phyloP scores from a whole-genome alignment of 2,797 vertebrate species.

The Silurus lanzhouensis region DNA sequence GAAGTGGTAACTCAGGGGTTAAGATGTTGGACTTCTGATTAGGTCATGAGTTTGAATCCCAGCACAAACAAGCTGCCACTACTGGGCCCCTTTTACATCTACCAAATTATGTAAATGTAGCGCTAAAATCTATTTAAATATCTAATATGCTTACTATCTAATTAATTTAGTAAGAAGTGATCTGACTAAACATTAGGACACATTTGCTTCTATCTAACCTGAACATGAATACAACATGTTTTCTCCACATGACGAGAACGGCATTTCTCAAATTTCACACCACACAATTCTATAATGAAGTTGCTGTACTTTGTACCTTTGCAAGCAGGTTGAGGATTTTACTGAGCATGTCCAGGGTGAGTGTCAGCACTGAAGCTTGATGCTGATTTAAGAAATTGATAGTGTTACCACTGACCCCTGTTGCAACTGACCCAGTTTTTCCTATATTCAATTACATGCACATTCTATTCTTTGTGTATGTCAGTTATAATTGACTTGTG shows the following conservation, averaged over 20 bases:
- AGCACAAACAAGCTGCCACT: too few species aligned
- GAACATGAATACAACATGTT: neutral
- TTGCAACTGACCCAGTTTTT: neutral
- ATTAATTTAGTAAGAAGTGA: neutral
- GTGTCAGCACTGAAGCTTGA: neutral
- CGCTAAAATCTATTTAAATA: neutral
- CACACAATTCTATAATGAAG: neutral
- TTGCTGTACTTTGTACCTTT: neutral
- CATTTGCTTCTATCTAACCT: neutral
- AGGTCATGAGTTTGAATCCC: too few species aligned
- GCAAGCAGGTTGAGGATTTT: neutral
- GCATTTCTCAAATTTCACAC: neutral
- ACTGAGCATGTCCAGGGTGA: neutral
- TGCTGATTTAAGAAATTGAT: neutral
- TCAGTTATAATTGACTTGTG: neutral
- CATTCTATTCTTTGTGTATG: neutral
- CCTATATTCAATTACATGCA: neutral
- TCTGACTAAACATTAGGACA: neutral
- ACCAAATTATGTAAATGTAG: too few species aligned
- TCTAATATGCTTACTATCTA: neutral
- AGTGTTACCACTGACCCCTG: neutral
- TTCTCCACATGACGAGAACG: neutral
- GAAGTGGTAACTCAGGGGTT: too few species aligned
- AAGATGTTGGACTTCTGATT: too few species aligned
- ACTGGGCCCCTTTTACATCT: too few species aligned